Evolutionary conservation across 2,113 vertebrate genomes (phyloP), one percentile per base, ranked within the genome.

Genomic region (Sciurus niger): DNA sequence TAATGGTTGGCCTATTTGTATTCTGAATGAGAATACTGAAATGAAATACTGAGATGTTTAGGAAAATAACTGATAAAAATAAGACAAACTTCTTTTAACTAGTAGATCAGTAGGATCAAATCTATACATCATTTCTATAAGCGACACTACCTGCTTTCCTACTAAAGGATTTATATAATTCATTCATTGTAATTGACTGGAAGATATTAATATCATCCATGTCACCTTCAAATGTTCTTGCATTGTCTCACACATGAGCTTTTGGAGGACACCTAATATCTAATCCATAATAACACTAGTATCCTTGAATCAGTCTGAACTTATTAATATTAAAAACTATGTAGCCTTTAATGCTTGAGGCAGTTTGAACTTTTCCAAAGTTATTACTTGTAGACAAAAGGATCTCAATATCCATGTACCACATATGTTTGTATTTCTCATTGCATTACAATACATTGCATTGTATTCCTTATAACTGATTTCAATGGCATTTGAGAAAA

Each of bases 341-440:
- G 48, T 43, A 17, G 70, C 28, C 1, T 58, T 86, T 73, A 96
- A 58, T 76, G 22, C 22, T 84, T 63, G n/a, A 82, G 22, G 37
- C 8, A 84, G 5, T 90, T 94, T 72, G 48, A 91, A 46, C 12
- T 55, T 90, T 88, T 95, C 77, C 77, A 88, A 93, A 82, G 37
- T n/a, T 72, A 72, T 34, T 94, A 78, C 60, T 94, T 88, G 4
- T 1, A 84, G 65, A 84, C 22, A 94, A 96, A 95, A 79, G 4
- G 25, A 70, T 10, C 73, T 37, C 67, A 65, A 51, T 79, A 37
- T 77, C 4, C 25, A 63, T 6, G 48, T 13, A 55, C 60, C 9
- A 22, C 40, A 86, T 13, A 51, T 34, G 53, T 2, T 4, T 10
- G 14, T 0, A 55, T 51, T 51, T 70, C 1, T 20, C 9, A 77